Evolutionary conservation across 2,888 invertebrate genomes (phyloP).

Genomic region (Syrista parreyssii): DNA sequence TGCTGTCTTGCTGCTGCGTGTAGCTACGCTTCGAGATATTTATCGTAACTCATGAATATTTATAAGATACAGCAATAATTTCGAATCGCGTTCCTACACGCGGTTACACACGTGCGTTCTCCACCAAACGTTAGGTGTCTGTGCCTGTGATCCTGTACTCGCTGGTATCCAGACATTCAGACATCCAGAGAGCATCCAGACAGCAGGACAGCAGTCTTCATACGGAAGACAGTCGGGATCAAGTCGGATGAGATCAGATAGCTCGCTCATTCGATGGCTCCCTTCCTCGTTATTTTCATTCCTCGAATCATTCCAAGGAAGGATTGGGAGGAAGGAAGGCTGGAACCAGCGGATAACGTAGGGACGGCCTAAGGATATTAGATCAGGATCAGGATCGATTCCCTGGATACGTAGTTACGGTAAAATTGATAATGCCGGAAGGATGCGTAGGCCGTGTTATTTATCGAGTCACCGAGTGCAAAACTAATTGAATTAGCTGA

Average conservation of each 20-base stretch:
- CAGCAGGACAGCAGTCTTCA: background rate
- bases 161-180: background rate
- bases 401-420: background rate
- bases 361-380: background rate
- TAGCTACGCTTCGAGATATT: background rate
- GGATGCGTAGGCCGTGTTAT: constrained; percentile 18
- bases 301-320: too few species aligned
- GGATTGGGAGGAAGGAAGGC: too few species aligned
- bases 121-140: background rate
- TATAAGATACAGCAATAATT: constrained; percentile 6
- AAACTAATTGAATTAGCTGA: constrained; percentile 32
- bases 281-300: too few species aligned
- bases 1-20: too few species aligned
- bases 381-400: constrained; percentile 2
- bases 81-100: constrained; percentile 3
- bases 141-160: background rate
- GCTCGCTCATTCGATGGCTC: background rate
- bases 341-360: too few species aligned
- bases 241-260: constrained; percentile 3
- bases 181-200: too few species aligned
- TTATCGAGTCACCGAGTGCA: constrained; percentile 28
- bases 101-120: background rate
- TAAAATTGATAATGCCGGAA: constrained; percentile 1
- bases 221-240: background rate
- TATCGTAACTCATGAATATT: constrained; percentile 5